Conservation (phyloP, 2,113 vertebrate genomes). For the Paedocypris sp. region DNA sequence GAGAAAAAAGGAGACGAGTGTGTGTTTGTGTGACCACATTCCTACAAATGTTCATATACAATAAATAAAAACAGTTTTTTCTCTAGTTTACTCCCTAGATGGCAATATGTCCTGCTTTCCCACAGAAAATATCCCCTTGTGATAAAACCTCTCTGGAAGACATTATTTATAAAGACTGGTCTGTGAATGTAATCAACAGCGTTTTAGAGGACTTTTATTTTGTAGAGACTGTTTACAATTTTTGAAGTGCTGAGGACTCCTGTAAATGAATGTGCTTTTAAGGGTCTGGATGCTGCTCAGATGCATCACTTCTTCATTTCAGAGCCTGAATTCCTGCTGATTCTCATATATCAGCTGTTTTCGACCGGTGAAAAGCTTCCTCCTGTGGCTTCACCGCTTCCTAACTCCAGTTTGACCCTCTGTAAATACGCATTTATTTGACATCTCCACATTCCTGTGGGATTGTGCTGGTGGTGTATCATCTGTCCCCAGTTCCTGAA, state of each 20-base stretch:
- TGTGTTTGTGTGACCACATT: too few species aligned
- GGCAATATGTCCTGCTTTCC: constrained; percentile 11
- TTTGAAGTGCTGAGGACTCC: not conserved
- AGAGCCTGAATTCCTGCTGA: not conserved
- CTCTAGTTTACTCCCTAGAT: too few species aligned
- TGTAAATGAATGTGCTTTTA: too few species aligned
- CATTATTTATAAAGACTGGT: not conserved
- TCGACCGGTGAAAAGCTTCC: not conserved
- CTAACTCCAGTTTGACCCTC: not conserved
- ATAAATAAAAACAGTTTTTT: too few species aligned
- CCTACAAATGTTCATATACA: too few species aligned
- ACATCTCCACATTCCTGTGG: not conserved
- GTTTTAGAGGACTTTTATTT: not conserved
- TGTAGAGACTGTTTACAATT: too few species aligned
- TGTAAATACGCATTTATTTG: not conserved
- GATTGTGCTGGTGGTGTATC: not conserved
- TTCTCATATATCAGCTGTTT: not conserved
- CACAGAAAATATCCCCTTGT: constrained; percentile 17
- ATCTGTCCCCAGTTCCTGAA: not conserved
- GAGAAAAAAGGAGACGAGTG: too few species aligned
- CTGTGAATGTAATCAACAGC: not conserved
- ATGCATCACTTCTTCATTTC: not conserved
- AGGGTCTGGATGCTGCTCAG: too few species aligned
- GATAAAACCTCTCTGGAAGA: not conserved
- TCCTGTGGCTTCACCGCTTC: not conserved